Conservation (phyloP, 2,888 invertebrate species). For the Drosophila atripex region DNA sequence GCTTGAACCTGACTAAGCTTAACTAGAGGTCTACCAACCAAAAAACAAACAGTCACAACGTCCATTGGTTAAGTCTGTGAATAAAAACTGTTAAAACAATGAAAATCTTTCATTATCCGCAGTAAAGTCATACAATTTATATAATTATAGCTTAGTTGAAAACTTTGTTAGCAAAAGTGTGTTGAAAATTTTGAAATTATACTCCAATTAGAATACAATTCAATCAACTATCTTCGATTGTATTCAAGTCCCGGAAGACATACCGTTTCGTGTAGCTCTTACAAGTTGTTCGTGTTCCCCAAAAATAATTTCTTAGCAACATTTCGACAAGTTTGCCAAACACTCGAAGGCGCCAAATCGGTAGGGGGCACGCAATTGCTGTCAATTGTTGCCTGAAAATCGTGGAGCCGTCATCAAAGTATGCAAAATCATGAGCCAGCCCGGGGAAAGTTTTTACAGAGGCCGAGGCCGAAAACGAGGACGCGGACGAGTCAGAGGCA, state of each 20-base stretch:
- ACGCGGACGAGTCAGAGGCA: not conserved
- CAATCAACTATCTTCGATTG: slow-evolving; percentile 1
- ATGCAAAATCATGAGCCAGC: slow-evolving; percentile 67
- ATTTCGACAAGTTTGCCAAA: slow-evolving; percentile 62
- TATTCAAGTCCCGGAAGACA: not conserved
- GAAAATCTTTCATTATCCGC: too few species aligned
- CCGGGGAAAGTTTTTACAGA: slow-evolving; percentile 31
- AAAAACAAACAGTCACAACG: not conserved
- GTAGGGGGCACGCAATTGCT: slow-evolving; percentile 60
- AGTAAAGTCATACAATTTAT: too few species aligned
- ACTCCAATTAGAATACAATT: not conserved
- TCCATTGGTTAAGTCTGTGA: not conserved
- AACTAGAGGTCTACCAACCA: not conserved
- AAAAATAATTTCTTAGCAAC: slow-evolving; percentile 53
- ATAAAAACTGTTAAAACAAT: not conserved
- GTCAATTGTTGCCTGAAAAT: slow-evolving; percentile 70
- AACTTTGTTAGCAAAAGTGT: not conserved
- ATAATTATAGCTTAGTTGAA: not conserved
- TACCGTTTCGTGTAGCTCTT: slow-evolving; percentile 12
- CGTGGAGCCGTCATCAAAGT: slow-evolving; percentile 38
- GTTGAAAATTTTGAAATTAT: not conserved
- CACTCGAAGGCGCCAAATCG: slow-evolving; percentile 19
- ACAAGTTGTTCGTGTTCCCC: slow-evolving; percentile 56
- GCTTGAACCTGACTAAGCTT: not conserved
- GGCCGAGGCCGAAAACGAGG: slow-evolving; percentile 13